phyloP scores from a whole-genome alignment of 2,888 invertebrate species.

The Lithosia quadra region DNA sequence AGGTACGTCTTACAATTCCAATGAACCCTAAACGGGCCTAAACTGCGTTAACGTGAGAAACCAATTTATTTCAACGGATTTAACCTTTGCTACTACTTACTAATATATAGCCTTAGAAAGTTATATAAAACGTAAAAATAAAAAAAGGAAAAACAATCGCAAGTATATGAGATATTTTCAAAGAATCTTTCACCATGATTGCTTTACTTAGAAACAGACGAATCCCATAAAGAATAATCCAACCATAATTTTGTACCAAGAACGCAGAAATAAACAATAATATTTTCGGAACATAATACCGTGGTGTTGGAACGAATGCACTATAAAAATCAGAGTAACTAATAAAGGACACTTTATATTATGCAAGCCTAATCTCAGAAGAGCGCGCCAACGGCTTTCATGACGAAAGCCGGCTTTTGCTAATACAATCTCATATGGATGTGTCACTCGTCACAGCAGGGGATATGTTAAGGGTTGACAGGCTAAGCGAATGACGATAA shows the following conservation, averaged over 20 bases:
- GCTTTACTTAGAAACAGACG: conserved; percentile 13
- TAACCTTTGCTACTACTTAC: no score
- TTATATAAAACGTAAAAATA: not conserved
- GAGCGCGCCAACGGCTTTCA: conserved; percentile 44
- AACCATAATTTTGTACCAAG: conserved; percentile 10
- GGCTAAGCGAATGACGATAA: conserved; percentile 24
- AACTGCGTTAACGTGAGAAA: no score
- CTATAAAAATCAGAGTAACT: conserved; percentile 42
- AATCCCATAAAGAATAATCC: conserved; percentile 7
- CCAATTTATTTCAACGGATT: no score
- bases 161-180: conserved; percentile 7
- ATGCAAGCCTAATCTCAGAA: conserved; percentile 42
- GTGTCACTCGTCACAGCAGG: conserved; percentile 62
- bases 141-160: conserved; percentile 8
- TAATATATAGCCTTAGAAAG: not conserved
- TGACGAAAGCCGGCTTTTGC: conserved; percentile 58
- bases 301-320: conserved; percentile 33
- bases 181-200: conserved; percentile 8
- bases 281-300: conserved; percentile 20
- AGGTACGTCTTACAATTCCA: no score
- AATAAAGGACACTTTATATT: conserved; percentile 51
- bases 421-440: conserved; percentile 70
- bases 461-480: conserved; percentile 57
- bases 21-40: no score
- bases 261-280: conserved; percentile 12